Conservation (phyloP, 2,797 vertebrate genomes). For the Lateolabrax maculatus region DNA sequence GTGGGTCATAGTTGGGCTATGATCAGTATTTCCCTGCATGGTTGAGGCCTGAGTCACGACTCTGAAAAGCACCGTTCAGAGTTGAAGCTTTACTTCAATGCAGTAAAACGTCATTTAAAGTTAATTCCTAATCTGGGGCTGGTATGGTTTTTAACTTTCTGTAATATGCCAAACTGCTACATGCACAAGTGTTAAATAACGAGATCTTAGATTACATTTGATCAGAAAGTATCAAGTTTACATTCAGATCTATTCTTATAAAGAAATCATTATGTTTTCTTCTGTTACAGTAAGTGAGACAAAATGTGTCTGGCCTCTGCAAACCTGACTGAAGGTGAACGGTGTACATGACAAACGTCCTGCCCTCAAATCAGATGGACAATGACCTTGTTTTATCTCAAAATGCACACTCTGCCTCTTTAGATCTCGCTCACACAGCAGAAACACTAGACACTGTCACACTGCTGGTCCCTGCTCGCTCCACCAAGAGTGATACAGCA, state of each 20-base stretch:
- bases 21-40: neutral
- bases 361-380: conserved; percentile 26
- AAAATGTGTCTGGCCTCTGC: neutral
- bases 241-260: neutral
- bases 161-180: neutral
- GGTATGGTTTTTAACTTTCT: neutral
- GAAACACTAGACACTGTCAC: conserved; percentile 1
- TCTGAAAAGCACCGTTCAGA: neutral
- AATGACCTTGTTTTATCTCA: conserved; percentile 17
- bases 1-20: neutral
- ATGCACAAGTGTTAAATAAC: neutral
- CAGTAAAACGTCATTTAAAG: neutral
- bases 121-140: too few species aligned
- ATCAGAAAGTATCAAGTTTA: neutral
- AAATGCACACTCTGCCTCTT: conserved; percentile 16
- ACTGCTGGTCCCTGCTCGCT: neutral
- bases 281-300: neutral
- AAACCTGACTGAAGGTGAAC: neutral
- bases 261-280: neutral
- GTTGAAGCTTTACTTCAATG: neutral
- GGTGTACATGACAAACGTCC: neutral
- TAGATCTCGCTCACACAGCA: conserved; percentile 19
- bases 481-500: conserved; percentile 10
- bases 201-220: neutral
- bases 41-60: neutral